Evolutionary conservation across 2,888 invertebrate species (phyloP), one percentile per base, ranked within the genome.

Genomic region (Digitonthophagus gazella): DNA sequence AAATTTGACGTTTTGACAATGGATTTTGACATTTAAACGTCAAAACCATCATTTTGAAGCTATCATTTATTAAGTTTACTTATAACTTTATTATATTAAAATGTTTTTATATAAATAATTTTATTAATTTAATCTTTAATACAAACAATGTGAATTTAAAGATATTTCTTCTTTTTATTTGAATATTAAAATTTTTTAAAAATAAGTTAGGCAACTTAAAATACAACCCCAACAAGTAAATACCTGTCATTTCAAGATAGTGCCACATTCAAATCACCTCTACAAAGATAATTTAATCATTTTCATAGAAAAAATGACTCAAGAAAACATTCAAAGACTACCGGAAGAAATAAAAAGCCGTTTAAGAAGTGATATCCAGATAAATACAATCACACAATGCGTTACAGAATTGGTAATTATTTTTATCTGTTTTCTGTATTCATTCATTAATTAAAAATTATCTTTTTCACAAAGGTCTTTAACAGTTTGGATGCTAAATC

Each of bases 401-500:
- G 58, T 68, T 64, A 44, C 64, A 22, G 71, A 71, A 61, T 15
- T 71, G 58, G 71, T 71, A 71, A 15, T 61, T 68, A n/a, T 3
- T 4, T 57, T 64, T 8, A 44, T 8, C 11, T 18, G 5, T 28
- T n/a, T 64, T 19, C n/a, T 57, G n/a, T 8, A 3, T n/a, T n/a
- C n/a, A n/a, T n/a, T n/a, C n/a, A 15, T 28, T 8, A 15, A 22
- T 6, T 4, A 16, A 57, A 64, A 5, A 14, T 14, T 65, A 15
- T 11, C 61, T 18, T 64, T 58, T 5, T 20, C 15, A 76, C 75
- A 8, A 71, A 91, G 91, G 85, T 91, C 22, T 84, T 87, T 71
- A 93, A 93, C 82, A 85, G 91, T 19, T 79, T 93, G 71, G 91
- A 92, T 81, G 91, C 91, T 6, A 85, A 86, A 72, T 87, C 93